Conservation (phyloP, 1,140 invertebrate species). For the Platyscapa corneri region DNA sequence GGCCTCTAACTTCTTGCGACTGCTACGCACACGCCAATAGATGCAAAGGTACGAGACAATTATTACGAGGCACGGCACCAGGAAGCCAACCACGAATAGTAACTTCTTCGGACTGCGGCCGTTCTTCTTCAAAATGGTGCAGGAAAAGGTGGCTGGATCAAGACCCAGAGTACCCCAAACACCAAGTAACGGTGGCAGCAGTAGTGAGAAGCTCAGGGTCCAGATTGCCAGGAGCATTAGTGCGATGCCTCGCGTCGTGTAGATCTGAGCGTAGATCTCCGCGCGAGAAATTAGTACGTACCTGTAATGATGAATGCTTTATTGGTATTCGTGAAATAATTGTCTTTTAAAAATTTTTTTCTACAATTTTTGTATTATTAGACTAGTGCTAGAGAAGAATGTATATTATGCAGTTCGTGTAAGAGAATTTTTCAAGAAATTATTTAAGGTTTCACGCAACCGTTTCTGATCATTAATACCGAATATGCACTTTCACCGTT, state of each 20-base stretch:
- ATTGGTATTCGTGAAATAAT: background rate
- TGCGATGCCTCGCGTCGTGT: constrained; percentile 81
- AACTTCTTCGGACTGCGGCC: constrained; percentile 89
- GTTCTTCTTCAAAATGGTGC: constrained; percentile 87
- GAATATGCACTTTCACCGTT: too few relatives aligned
- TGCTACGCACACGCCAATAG: constrained; percentile 84
- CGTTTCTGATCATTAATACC: too few relatives aligned
- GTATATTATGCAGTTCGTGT: too few relatives aligned
- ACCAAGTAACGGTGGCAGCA: constrained; percentile 86
- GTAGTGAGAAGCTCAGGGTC: constrained; percentile 76
- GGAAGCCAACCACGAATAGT: constrained; percentile 87
- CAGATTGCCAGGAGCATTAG: constrained; percentile 86
- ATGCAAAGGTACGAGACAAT: constrained; percentile 90
- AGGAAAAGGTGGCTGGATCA: constrained; percentile 86
- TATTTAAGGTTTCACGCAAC: too few relatives aligned
- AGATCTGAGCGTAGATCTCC: constrained; percentile 83
- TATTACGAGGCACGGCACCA: constrained; percentile 87
- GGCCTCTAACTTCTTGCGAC: constrained; percentile 81
- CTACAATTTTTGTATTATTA: too few relatives aligned
- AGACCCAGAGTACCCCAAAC: constrained; percentile 88
- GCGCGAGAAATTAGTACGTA: constrained; percentile 88
- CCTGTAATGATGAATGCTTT: constrained; percentile 71
- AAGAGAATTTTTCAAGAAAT: too few relatives aligned
- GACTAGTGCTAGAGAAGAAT: too few relatives aligned
- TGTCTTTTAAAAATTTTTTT: too few relatives aligned